Conservation (phyloP, 92 coral and sea anemone genomes). For the Palythoa heliodiscus region DNA sequence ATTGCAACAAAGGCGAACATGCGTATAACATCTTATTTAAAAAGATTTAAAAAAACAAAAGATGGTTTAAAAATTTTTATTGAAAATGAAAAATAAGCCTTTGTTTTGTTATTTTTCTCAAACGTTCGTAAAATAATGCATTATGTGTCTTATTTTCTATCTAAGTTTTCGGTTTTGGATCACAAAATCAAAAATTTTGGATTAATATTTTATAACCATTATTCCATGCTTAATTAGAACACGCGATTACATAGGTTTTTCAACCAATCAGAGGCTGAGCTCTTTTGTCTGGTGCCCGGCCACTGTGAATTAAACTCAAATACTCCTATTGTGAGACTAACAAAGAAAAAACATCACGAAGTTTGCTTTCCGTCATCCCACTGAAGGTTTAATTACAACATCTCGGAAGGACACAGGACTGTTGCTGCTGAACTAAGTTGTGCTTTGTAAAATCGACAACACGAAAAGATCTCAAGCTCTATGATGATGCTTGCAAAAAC, state of each 20-base stretch:
- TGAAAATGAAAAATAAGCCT: neutral
- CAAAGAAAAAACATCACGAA: conserved; percentile 46
- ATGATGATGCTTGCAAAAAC: conserved; percentile 39
- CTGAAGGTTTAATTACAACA: conserved; percentile 38
- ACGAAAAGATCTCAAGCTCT: neutral
- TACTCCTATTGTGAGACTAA: conserved; percentile 35
- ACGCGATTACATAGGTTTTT: conserved; percentile 42
- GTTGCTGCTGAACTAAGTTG: conserved; percentile 19
- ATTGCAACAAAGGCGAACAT: neutral
- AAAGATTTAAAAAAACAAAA: neutral
- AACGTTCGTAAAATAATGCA: neutral
- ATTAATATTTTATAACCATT: conserved; percentile 42
- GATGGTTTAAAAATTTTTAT: neutral
- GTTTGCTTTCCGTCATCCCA: conserved; percentile 41
- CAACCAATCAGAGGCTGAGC: conserved; percentile 25
- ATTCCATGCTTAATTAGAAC: conserved; percentile 36
- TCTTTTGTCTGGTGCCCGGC: conserved; percentile 32
- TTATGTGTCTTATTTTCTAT: neutral
- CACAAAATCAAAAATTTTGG: conserved; percentile 33
- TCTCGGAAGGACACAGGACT: conserved; percentile 13
- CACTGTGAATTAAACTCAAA: conserved; percentile 50
- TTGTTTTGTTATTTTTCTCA: neutral
- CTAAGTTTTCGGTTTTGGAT: neutral
- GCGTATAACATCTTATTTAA: neutral
- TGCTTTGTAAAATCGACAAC: conserved; percentile 13